Evolutionary conservation across 2,113 vertebrate species (phyloP).

Genomic region (Sander lucioperca): DNA sequence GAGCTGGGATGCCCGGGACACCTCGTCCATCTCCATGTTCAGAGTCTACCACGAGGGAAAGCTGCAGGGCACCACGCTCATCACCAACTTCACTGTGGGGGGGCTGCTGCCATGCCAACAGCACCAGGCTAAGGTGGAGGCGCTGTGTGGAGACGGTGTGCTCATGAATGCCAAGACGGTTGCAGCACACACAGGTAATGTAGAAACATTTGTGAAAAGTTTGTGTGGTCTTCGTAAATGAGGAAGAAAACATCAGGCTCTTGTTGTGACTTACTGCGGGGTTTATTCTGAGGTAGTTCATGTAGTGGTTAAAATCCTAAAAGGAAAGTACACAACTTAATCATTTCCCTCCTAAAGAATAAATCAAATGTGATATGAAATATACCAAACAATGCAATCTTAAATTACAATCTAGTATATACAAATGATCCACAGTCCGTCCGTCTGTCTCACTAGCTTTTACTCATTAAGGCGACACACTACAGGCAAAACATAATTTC

Average conservation of each 20-base stretch:
- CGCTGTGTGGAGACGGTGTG: slow-evolving; percentile 72
- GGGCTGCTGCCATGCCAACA: slow-evolving; percentile 66
- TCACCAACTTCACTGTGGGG: slow-evolving; percentile 61
- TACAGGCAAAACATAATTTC: too few species aligned
- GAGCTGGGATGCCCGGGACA: slow-evolving; percentile 70
- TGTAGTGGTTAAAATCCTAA: neutral
- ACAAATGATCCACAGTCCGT: too few species aligned
- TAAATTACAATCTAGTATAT: too few species aligned
- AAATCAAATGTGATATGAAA: too few species aligned
- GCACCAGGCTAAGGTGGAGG: slow-evolving; percentile 73
- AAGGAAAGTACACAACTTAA: neutral
- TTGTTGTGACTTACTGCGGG: neutral
- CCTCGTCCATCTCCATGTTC: slow-evolving; percentile 72
- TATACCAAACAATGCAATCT: too few species aligned
- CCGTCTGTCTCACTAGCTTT: too few species aligned
- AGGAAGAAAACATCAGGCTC: neutral
- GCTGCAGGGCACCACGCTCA: slow-evolving; percentile 65
- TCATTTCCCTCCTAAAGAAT: too few species aligned
- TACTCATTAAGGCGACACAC: too few species aligned
- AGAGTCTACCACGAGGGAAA: slow-evolving; percentile 71
- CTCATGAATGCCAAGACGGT: slow-evolving; percentile 64
- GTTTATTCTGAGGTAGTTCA: neutral
- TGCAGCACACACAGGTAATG: slow-evolving; percentile 71
- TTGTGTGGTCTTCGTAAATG: neutral
- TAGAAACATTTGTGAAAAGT: neutral